Percentiles rank a stretch among this genome's conserved stretches.
Evolutionary conservation across 2,888 invertebrate genomes (phyloP).

Genomic region (Linnaemya tessellans): DNA sequence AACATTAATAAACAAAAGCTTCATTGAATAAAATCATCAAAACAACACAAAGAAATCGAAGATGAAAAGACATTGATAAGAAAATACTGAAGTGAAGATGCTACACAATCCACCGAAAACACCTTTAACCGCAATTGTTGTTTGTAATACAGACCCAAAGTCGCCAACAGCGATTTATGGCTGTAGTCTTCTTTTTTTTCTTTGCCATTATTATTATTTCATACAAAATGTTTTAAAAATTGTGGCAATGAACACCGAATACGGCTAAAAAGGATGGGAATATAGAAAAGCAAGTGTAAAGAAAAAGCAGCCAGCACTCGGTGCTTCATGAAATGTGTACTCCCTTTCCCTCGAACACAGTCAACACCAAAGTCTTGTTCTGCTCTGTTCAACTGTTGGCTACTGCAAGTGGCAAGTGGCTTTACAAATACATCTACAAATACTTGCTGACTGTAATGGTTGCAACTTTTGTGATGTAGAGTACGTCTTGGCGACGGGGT

Average conservation of each 20-base stretch:
- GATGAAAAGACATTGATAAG: neutral
- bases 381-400: neutral
- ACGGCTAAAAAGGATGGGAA: slow-evolving; percentile 30
- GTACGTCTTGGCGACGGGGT: slow-evolving; percentile 9
- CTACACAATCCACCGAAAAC: slow-evolving; percentile 43
- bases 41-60: slow-evolving; percentile 29
- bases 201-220: slow-evolving; percentile 51
- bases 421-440: neutral
- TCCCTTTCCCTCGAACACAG: slow-evolving; percentile 15
- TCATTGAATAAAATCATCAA: slow-evolving; percentile 34
- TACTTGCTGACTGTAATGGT: slow-evolving; percentile 7
- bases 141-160: slow-evolving; percentile 65
- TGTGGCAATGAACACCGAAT: slow-evolving; percentile 68
- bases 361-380: neutral
- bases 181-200: slow-evolving; percentile 6
- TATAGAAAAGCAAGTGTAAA: neutral
- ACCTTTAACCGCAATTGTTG: slow-evolving; percentile 66
- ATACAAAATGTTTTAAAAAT: slow-evolving; percentile 51
- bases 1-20: slow-evolving; percentile 42
- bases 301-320: slow-evolving; percentile 11
- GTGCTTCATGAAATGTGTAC: slow-evolving; percentile 22
- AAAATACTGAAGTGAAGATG: slow-evolving; percentile 12
- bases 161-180: slow-evolving; percentile 65
- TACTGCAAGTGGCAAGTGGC: neutral
- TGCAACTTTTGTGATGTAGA: slow-evolving; percentile 29